Evolutionary conservation across 2,888 invertebrate species (phyloP).

Genomic region (Chymomyza fuscimana): DNA sequence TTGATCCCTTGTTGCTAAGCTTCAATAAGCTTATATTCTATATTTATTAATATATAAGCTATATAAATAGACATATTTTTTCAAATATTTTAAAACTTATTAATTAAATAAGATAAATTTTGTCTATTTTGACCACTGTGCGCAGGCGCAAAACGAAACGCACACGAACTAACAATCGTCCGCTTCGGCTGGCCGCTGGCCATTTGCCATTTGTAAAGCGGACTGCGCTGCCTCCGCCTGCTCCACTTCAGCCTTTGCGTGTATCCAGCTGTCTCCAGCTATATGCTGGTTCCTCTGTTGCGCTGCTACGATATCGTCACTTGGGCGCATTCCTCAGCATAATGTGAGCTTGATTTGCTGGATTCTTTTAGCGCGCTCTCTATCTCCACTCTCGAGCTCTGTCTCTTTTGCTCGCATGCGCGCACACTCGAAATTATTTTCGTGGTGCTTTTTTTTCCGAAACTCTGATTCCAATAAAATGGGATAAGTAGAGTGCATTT

Average conservation of each 20-base stretch:
- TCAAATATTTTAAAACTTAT: too few species aligned
- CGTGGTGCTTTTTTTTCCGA: constrained; percentile 55
- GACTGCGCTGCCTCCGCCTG: constrained; percentile 31
- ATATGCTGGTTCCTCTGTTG: neutral
- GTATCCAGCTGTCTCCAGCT: neutral
- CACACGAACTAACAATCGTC: neutral
- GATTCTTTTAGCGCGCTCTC: constrained; percentile 66
- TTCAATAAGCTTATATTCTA: too few species aligned
- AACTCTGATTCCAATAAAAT: constrained; percentile 9
- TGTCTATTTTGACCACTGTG: too few species aligned
- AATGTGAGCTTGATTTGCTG: constrained; percentile 79
- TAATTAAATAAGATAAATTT: too few species aligned
- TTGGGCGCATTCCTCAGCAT: constrained; percentile 78
- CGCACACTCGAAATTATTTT: constrained; percentile 65
- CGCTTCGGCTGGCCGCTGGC: constrained; percentile 38
- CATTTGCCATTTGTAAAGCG: constrained; percentile 65
- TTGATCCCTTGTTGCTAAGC: too few species aligned
- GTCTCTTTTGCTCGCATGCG: constrained; percentile 29
- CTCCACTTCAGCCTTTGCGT: neutral
- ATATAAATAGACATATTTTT: too few species aligned
- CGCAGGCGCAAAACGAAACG: too few species aligned
- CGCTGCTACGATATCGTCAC: constrained; percentile 77
- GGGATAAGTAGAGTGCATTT: neutral
- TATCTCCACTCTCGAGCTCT: neutral
- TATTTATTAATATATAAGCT: too few species aligned